These are phyloP conservation scores for Calliopum simillimum DNA, from an alignment of 2,888 invertebrate genomes.

Conservation along the genomic window DNA sequence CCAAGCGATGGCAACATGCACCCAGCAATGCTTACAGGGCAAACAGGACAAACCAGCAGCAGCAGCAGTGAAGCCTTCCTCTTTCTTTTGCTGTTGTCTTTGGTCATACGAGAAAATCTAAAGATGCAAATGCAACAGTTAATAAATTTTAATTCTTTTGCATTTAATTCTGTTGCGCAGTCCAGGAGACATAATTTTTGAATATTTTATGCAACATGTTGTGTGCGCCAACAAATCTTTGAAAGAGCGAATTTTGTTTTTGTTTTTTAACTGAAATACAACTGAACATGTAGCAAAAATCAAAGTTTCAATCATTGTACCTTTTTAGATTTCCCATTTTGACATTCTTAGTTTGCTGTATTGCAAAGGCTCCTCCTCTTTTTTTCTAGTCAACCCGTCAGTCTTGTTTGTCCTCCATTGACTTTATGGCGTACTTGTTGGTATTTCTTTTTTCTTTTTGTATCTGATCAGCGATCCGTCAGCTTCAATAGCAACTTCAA, in stretches of 20 bases:
- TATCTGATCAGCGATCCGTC: slow-evolving; percentile 40
- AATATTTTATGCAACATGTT: slow-evolving; percentile 5
- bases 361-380: slow-evolving; percentile 19
- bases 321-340: too few relatives aligned
- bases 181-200: slow-evolving; percentile 3
- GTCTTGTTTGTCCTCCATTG: slow-evolving; percentile 16
- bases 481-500: slow-evolving; percentile 43
- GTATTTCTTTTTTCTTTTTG: slow-evolving; percentile 24
- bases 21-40: slow-evolving; percentile 43
- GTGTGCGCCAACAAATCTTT: slow-evolving; percentile 12
- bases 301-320: too few relatives aligned
- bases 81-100: slow-evolving; percentile 3
- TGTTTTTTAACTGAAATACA: too few relatives aligned
- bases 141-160: slow-evolving; percentile 27
- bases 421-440: slow-evolving; percentile 10
- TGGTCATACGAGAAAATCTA: too few relatives aligned
- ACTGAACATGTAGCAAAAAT: too few relatives aligned
- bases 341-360: too few relatives aligned
- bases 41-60: neutral
- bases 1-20: slow-evolving; percentile 64
- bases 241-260: neutral
- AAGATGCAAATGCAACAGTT: slow-evolving; percentile 5
- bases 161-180: slow-evolving; percentile 22
- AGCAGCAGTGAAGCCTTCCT: slow-evolving; percentile 3
- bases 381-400: slow-evolving; percentile 19